phyloP scores from a whole-genome alignment of 2,113 vertebrate species.

The Corvus hawaiiensis region DNA sequence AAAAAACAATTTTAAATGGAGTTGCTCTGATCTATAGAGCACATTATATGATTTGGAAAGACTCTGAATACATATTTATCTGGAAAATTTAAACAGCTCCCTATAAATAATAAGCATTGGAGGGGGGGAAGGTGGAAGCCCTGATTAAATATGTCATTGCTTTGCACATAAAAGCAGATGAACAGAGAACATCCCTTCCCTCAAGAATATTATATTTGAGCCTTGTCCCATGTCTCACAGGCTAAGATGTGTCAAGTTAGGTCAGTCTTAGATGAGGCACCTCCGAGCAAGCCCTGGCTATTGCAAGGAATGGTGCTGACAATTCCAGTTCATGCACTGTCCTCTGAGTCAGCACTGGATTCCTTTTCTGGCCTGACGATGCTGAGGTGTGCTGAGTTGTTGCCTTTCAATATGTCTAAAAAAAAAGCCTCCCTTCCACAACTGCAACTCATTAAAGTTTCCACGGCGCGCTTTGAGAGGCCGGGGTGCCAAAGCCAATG shows the following conservation, averaged over 20 bases:
- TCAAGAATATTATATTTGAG: neutral
- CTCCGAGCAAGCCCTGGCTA: neutral
- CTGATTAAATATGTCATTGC: neutral
- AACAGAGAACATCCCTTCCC: neutral
- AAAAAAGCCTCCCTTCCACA: neutral
- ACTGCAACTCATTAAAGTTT: conserved; percentile 8
- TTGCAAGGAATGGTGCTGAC: neutral
- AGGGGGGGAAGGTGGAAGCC: neutral
- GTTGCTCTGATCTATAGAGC: conserved; percentile 15
- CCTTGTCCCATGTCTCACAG: neutral
- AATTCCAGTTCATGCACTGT: neutral
- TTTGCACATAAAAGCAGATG: neutral
- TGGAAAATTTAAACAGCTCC: neutral
- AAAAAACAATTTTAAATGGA: conserved; percentile 38
- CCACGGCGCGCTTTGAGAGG: neutral
- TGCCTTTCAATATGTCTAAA: neutral
- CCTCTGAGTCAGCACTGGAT: neutral
- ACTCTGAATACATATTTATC: conserved; percentile 15
- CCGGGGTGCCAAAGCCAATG: conserved; percentile 19
- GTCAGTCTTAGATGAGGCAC: neutral
- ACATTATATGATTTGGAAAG: conserved; percentile 9
- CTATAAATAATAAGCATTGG: neutral
- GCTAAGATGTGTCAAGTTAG: neutral
- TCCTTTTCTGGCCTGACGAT: neutral
- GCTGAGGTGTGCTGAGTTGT: neutral